These are phyloP conservation scores for Rugalucina vietnamica DNA, from an alignment of 2,888 invertebrate genomes.

Conservation along the genomic window DNA sequence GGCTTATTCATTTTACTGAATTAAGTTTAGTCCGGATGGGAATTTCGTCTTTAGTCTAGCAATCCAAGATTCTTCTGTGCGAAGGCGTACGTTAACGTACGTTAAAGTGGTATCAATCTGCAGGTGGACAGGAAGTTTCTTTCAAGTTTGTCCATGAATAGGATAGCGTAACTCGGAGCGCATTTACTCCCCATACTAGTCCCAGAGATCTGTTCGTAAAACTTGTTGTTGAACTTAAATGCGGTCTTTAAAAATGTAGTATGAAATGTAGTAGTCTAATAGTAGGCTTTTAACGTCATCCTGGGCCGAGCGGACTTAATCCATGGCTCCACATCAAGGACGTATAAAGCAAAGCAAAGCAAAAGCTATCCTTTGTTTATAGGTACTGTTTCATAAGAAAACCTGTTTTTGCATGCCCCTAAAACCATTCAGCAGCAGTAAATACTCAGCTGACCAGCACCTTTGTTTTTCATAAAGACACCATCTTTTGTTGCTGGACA, in stretches of 20 bases:
- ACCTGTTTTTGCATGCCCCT: too few relatives aligned
- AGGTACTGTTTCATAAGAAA: too few relatives aligned
- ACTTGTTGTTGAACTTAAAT: conserved; percentile 18
- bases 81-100: background rate
- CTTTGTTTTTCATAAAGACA: too few relatives aligned
- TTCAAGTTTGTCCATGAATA: background rate
- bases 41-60: background rate
- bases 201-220: conserved; percentile 31
- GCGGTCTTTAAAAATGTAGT: conserved; percentile 17
- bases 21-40: background rate
- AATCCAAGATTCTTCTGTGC: background rate
- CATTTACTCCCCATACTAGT: conserved; percentile 37
- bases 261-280: conserved; percentile 24
- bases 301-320: too few relatives aligned
- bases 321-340: too few relatives aligned
- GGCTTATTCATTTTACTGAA: background rate
- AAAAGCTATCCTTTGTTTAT: too few relatives aligned
- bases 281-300: too few relatives aligned
- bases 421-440: too few relatives aligned
- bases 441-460: too few relatives aligned
- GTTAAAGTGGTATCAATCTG: background rate
- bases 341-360: too few relatives aligned
- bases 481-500: too few relatives aligned
- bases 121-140: background rate
- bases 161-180: background rate